Evolutionary conservation across 2,113 vertebrate species (phyloP), one percentile per base, ranked within the genome.

Genomic region (Atractosteus spatula): DNA sequence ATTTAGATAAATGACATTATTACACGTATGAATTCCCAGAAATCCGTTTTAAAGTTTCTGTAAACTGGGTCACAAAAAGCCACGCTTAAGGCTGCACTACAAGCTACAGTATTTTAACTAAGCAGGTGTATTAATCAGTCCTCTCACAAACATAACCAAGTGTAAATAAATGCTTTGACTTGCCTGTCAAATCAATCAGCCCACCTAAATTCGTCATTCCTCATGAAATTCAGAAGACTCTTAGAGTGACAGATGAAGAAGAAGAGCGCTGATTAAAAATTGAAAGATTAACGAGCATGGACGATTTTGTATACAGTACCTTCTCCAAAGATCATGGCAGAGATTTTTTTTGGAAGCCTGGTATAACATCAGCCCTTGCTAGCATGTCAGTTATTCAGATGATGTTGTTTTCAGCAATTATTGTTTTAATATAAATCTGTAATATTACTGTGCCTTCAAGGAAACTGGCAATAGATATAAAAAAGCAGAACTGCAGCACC

Each of bases 1-100:
- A 74, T 74, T 63, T 65, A 68, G 59, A 42, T 47, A 55, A 66
- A 62, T 14, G 29, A 57, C 8, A 70, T 70, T 41, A 42, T 43
- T 43, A 43, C 41, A 59, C n/a, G n/a, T 47, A 62, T 41, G 11
- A 45, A 12, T 62, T 62, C n/a, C 42, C 42, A 41, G 55, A 59
- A 61, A 56, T 43, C 45, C 16, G 55, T 16, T 11, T 14, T 16
- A 59, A 11, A 43, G 55, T 8, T n/a, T 41, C 41, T 42, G 7
- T 42, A 43, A 57, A 57, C 29, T 41, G 55, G 43, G 11, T 57
- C 8, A 59, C n/a, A 42, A 59, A 29, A 70, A 14, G 1, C 10
- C 67, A 67, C 41, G 44, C 12, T 11, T 14, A 16, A 61, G 66
- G 12, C 12, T 51, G 10, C 29, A 29, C 0, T 29, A 29, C 1